A percentile compares a stretch with the other conserved stretches of the same genome.
These are phyloP conservation scores for Autographa pulchrina DNA, from an alignment of 2,888 invertebrate genomes.

Conservation along the genomic window DNA sequence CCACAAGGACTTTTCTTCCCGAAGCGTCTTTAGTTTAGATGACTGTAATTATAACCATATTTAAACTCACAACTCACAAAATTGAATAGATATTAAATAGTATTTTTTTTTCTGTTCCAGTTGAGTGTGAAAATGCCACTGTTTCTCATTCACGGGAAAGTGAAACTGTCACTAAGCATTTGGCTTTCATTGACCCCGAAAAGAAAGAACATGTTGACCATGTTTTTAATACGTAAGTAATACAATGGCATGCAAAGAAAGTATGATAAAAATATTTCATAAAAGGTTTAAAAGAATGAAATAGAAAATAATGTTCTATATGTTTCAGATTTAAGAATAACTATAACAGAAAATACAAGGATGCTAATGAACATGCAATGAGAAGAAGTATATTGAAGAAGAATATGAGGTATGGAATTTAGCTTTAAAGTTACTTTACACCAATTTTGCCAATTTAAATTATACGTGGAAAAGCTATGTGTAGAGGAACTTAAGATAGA, in stretches of 20 bases:
- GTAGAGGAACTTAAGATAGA: background rate
- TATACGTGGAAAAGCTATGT: no score
- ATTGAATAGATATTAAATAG: no score
- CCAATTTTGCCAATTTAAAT: no score
- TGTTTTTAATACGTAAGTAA: slow-evolving; percentile 72
- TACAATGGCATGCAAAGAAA: no score
- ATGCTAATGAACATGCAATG: slow-evolving; percentile 39
- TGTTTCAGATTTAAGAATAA: slow-evolving; percentile 46
- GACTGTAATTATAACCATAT: slow-evolving; percentile 31
- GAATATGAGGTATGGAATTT: slow-evolving; percentile 45
- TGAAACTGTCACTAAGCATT: slow-evolving; percentile 61
- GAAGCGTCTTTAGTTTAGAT: slow-evolving; percentile 28
- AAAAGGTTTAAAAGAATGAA: background rate
- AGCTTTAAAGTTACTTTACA: no score
- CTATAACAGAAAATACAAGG: slow-evolving; percentile 33
- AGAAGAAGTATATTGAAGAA: slow-evolving; percentile 46
- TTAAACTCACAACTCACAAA: background rate
- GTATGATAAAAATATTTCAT: no score
- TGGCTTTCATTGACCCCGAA: slow-evolving; percentile 65
- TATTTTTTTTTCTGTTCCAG: slow-evolving; percentile 33
- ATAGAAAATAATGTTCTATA: background rate
- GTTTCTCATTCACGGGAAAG: slow-evolving; percentile 40
- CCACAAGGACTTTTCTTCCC: slow-evolving; percentile 36
- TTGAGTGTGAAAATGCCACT: slow-evolving; percentile 42
- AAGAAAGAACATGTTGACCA: slow-evolving; percentile 71